Conservation (phyloP, 2,113 vertebrate genomes). For the Pipa parva region DNA sequence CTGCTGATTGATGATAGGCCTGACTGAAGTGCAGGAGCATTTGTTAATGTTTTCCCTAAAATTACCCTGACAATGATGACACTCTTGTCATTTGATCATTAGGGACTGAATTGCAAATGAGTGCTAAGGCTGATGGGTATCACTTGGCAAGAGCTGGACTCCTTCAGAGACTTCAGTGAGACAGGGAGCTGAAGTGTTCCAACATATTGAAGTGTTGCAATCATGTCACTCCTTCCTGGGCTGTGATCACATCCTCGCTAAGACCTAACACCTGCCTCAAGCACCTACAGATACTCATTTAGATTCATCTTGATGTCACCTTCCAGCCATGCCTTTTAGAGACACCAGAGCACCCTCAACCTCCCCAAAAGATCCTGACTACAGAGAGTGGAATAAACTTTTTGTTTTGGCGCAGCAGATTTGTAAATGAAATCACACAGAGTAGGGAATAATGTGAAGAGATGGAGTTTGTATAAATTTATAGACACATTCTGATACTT, state of each 20-base stretch:
- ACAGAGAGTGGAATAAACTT: too few species aligned
- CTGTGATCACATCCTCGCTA: neutral
- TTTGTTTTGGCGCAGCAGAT: too few species aligned
- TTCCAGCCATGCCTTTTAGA: neutral
- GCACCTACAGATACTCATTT: conserved; percentile 7
- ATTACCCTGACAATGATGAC: neutral
- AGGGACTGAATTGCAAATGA: conserved; percentile 17
- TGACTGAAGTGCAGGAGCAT: neutral
- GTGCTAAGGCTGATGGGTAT: conserved; percentile 2
- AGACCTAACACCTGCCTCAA: conserved; percentile 3
- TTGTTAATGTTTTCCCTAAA: conserved; percentile 12
- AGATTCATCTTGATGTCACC: neutral
- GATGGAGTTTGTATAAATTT: too few species aligned
- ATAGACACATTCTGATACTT: too few species aligned
- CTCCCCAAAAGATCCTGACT: neutral
- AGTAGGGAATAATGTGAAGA: neutral
- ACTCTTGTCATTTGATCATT: neutral
- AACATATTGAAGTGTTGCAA: neutral
- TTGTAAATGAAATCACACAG: too few species aligned
- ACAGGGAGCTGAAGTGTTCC: neutral
- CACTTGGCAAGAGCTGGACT: conserved; percentile 6
- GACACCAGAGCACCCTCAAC: neutral
- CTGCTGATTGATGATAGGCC: conserved; percentile 1
- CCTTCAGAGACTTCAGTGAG: neutral
- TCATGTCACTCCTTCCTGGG: neutral